Evolutionary conservation across 2,888 invertebrate genomes (phyloP).

Genomic region (Balanococcus diminutus): DNA sequence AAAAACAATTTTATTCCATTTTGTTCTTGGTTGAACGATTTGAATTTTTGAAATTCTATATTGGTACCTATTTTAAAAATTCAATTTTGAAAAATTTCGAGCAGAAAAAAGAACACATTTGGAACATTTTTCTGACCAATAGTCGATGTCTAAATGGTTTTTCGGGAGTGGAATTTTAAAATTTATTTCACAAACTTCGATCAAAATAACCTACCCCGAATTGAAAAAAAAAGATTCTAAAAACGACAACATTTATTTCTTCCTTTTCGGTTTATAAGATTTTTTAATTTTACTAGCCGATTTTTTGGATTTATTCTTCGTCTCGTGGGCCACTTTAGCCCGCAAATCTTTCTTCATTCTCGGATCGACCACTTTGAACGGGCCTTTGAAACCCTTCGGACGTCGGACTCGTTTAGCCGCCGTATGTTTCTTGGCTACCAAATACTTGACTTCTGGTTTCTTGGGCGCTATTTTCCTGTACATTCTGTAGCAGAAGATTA

Average conservation of each 20-base stretch:
- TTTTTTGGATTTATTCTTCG: slow-evolving; percentile 65
- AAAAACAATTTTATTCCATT: too few relatives aligned
- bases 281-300: slow-evolving; percentile 54
- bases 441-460: slow-evolving; percentile 88
- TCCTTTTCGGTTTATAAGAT: slow-evolving; percentile 46
- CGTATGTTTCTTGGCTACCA: slow-evolving; percentile 88
- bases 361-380: slow-evolving; percentile 92
- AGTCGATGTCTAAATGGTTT: too few relatives aligned
- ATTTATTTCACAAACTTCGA: too few relatives aligned
- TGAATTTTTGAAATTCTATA: too few relatives aligned
- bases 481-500: slow-evolving; percentile 66
- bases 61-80: too few relatives aligned
- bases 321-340: slow-evolving; percentile 67
- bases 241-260: not conserved
- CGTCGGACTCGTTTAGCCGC: slow-evolving; percentile 77
- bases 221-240: not conserved
- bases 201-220: too few relatives aligned
- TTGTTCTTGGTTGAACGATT: too few relatives aligned
- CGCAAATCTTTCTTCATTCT: slow-evolving; percentile 93
- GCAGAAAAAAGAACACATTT: too few relatives aligned
- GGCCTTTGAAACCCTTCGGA: slow-evolving; percentile 88
- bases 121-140: too few relatives aligned
- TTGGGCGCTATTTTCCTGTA: slow-evolving; percentile 88
- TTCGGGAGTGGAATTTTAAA: too few relatives aligned
- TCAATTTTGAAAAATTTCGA: too few relatives aligned